A percentile compares a stretch with the other conserved stretches of the same genome.
These are phyloP conservation scores for Macquaria ambigua DNA, from an alignment of 2,113 vertebrate genomes.

Conservation along the genomic window DNA sequence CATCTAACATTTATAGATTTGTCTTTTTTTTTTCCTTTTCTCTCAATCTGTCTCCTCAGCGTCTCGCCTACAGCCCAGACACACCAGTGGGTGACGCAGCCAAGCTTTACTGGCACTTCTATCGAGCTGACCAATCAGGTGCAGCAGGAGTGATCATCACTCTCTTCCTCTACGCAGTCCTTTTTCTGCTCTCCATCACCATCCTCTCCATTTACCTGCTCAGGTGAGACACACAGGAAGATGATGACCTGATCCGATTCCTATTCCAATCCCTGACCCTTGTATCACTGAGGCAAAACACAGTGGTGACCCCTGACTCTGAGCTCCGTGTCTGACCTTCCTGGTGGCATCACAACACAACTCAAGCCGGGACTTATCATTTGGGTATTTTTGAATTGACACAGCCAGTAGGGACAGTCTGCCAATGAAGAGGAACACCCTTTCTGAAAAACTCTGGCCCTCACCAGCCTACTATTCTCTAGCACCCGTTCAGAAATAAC, in stretches of 20 bases:
- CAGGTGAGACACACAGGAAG: conserved; percentile 84
- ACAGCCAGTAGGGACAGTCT: conserved; percentile 53
- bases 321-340: conserved; percentile 43
- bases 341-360: conserved; percentile 54
- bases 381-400: conserved; percentile 64
- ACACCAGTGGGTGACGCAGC: conserved; percentile 90
- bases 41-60: conserved; percentile 74
- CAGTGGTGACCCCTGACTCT: conserved; percentile 7
- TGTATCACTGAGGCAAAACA: conserved; percentile 18
- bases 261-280: not conserved
- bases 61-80: conserved; percentile 84
- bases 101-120: conserved; percentile 94
- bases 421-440: conserved; percentile 60
- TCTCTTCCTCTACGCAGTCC: conserved; percentile 85
- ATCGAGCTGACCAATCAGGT: conserved; percentile 85
- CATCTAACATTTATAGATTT: not conserved
- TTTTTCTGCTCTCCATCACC: conserved; percentile 87
- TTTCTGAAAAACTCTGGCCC: conserved; percentile 43
- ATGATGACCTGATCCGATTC: not conserved
- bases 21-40: not conserved
- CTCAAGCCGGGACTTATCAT: conserved; percentile 45
- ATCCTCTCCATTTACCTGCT: conserved; percentile 89
- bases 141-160: conserved; percentile 88
- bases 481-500: conserved; percentile 68
- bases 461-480: conserved; percentile 52